phyloP scores from a whole-genome alignment of 2,797 vertebrate genomes.

The Limnodromus scolopaceus region DNA sequence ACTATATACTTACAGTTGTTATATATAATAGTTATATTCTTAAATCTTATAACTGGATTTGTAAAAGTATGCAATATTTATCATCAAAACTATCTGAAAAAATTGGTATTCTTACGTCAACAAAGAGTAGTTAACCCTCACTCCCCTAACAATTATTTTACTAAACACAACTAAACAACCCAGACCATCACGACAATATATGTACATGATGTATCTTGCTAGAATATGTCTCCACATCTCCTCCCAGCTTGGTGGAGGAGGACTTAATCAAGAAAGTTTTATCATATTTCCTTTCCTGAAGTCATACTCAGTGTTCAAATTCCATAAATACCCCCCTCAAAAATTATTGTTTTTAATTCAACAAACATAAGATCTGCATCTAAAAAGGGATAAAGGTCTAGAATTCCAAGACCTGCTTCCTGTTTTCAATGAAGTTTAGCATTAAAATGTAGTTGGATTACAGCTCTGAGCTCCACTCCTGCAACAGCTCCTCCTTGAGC shows the following conservation, averaged over 20 bases:
- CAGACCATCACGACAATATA: not conserved
- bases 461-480: not conserved
- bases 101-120: not conserved
- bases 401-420: not conserved
- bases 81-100: not conserved
- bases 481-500: not conserved
- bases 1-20: not conserved
- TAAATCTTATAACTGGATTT: not conserved
- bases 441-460: not conserved
- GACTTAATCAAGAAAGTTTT: not conserved
- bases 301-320: not conserved
- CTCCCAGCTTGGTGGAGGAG: not conserved
- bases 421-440: not conserved
- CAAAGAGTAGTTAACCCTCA: not conserved
- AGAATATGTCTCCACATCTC: not conserved
- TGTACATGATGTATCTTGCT: not conserved
- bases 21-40: not conserved
- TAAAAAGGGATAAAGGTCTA: not conserved
- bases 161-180: not conserved
- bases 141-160: not conserved
- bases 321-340: not conserved
- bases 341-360: not conserved
- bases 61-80: not conserved
- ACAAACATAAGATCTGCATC: not conserved
- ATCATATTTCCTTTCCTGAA: not conserved